Base-by-base conservation (phyloP, 2,113 vertebrate species). In the Melanerpes aurifrons region DNA sequence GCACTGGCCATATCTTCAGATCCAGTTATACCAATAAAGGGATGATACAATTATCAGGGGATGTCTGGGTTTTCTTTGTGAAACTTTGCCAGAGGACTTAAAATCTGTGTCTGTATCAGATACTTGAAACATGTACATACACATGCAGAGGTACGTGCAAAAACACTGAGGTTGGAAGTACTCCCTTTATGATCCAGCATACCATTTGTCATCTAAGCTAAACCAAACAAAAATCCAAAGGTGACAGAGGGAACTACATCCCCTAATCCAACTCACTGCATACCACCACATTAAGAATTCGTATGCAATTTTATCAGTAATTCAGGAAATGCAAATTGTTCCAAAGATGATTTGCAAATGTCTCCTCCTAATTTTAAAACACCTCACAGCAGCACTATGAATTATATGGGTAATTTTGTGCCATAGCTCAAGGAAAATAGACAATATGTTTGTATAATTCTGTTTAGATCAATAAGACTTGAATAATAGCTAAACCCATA, bases 381-480 rank as follows among this genome's bases (percentile, higher is more conserved):
- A n/a, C 12, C 26, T 7, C 0, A 4, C 3, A 77, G 61, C 50
- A 59, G 26, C 31, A 17, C 24, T 59, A 43, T 77, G 63, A 89
- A 89, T 87, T 89, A 85, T 26, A 68, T 1, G 6, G 69, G 75
- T 75, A 87, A 87, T 93, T 80, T 72, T 84, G 75, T 62, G 59
- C 24, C 62, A 20, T 31, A 79, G 54, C 56, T 95, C 66, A 74
- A 83, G 61, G 35, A 89, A 57, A 87, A 87, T 0, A 66, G 56
- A 87, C 48, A 81, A 45, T 81, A 71, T 25, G 12, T 92, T 86
- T 61, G 28, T 13, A 37, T 80, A 72, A 93, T 54, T 91, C 76
- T 87, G 16, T 67, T 93, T 79, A 90, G 72, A 96, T 92, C 83
- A 73, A 71, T 94, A 92, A 79, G 57, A 54, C 20, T 61, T 94